Base-by-base conservation (phyloP, 2,888 invertebrate genomes). In the Hydrotaea cyrtoneurina region DNA sequence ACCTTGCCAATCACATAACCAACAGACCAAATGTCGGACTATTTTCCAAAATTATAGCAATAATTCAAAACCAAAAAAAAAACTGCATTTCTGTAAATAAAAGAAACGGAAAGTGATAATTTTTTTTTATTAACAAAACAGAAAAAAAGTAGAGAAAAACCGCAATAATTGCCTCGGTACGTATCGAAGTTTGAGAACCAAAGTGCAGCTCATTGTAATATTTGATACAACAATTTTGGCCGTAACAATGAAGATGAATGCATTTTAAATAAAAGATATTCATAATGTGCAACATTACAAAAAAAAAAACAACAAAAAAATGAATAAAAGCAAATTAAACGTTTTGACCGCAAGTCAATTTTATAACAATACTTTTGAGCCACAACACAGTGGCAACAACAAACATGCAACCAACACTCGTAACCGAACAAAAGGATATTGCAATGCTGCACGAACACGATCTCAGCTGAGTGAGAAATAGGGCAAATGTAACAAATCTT, bases 261-360 rank as follows among this genome's bases (percentile, higher is more conserved):
- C 39, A 36, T 69, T 62, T 46, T 72, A 53, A 74, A 78, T 50
- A 75, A 73, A 73, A 57, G 69, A 62, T 73, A 77, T 80, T 64
- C 43, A 39, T 64, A 86, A 81, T 46, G 71, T 55, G 15, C 23
- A 26, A 78, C 75, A 77, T 73, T 83, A 81, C 82, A 82, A 73
- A 83, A 43, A 39, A n/a, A n/a, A n/a, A n/a, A n/a, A n/a, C n/a
- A n/a, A n/a, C n/a, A n/a, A n/a, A n/a, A n/a, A n/a, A n/a, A n/a
- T n/a, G n/a, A n/a, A 73, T 69, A 66, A 83, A 75, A 83, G 78
- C 62, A 87, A 90, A 90, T 91, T 91, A 90, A 91, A 88, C 90
- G 89, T 89, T 89, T 90, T 89, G 89, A 91, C 91, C 91, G 89
- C 91, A 91, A 90, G 91, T 88, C 89, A 90, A 90, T 89, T 89